Evolutionary conservation across 2,113 vertebrate genomes (phyloP), one percentile per base, ranked within the genome.

Genomic region (Sciurus niger): DNA sequence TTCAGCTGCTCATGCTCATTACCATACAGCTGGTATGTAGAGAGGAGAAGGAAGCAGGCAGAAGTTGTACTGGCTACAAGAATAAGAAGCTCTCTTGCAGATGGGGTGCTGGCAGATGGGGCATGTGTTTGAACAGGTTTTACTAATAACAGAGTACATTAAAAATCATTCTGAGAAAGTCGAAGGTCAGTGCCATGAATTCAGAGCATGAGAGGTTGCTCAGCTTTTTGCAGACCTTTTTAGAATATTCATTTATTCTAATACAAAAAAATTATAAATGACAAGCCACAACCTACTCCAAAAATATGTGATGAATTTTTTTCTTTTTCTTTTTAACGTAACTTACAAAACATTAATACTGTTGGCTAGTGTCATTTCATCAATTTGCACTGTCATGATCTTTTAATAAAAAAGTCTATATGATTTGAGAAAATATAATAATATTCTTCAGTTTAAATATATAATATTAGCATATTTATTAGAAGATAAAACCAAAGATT

Each of bases 21-120:
- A 99, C 98, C 99, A 99, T 99, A 99, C 99, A 99, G 99, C 99
- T 99, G 99, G 99, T 99, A 98, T 98, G 98, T 98, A 99, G 99
- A 99, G 98, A 98, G 98, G 99, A 98, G 99, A 98, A 98, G 98
- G 98, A 99, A 98, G 98, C 98, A 98, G 98, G 98, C 99, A 98
- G 98, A 98, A 99, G 98, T 98, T 98, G 98, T 98, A 97, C 98
- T 98, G 98, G 98, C 98, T 98, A 98, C 98, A 98, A 98, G 98
- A 98, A 98, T 98, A 98, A 99, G 98, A 98, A 98, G 98, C 98
- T 98, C 98, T 98, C 98, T 98, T 98, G 98, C 98, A 98, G 98
- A 98, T 98, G 98, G 98, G 99, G 97, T 98, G 86, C 93, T 99
- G 99, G 99, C 99, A 99, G 99, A 99, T 99, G 99, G 99, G 98